A percentile compares a stretch with the other conserved stretches of the same genome.
phyloP scores from a whole-genome alignment of 2,888 invertebrate species.

The Pollenia griseotomentosa region DNA sequence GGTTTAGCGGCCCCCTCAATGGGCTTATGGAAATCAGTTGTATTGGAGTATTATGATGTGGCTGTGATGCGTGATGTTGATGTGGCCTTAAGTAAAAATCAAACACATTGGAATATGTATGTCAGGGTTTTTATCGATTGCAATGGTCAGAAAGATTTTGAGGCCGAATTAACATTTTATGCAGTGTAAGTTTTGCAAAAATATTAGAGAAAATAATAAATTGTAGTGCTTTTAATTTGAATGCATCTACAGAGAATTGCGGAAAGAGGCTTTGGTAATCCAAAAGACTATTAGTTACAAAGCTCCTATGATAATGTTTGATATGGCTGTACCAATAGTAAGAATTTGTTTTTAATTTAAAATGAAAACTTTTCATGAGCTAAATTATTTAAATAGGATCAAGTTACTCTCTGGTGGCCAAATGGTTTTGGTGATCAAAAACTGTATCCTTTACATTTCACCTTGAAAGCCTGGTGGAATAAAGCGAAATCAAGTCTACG shows the following conservation, averaged over 20 bases:
- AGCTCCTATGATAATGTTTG: constrained; percentile 80
- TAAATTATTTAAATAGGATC: constrained; percentile 79
- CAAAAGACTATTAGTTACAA: constrained; percentile 77
- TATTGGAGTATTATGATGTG: constrained; percentile 88
- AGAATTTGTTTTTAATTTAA: constrained; percentile 61
- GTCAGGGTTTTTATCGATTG: constrained; percentile 84
- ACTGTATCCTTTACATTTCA: constrained; percentile 89
- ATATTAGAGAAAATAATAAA: background rate
- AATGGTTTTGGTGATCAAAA: constrained; percentile 94
- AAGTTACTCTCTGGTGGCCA: constrained; percentile 95
- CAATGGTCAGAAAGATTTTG: constrained; percentile 79
- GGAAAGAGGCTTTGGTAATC: constrained; percentile 78
- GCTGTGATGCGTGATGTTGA: constrained; percentile 88
- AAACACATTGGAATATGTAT: constrained; percentile 84
- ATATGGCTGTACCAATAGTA: constrained; percentile 80
- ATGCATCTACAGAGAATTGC: constrained; percentile 80
- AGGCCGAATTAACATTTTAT: constrained; percentile 81
- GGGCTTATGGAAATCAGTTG: constrained; percentile 94
- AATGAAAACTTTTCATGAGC: background rate
- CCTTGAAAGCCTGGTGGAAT: constrained; percentile 83
- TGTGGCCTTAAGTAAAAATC: constrained; percentile 79
- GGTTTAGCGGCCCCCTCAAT: constrained; percentile 97
- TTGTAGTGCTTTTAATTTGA: background rate
- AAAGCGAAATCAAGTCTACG: constrained; percentile 76
- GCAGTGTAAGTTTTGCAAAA: constrained; percentile 80